Conservation (phyloP, 2,797 vertebrate species). For the Crenuchus spilurus region DNA sequence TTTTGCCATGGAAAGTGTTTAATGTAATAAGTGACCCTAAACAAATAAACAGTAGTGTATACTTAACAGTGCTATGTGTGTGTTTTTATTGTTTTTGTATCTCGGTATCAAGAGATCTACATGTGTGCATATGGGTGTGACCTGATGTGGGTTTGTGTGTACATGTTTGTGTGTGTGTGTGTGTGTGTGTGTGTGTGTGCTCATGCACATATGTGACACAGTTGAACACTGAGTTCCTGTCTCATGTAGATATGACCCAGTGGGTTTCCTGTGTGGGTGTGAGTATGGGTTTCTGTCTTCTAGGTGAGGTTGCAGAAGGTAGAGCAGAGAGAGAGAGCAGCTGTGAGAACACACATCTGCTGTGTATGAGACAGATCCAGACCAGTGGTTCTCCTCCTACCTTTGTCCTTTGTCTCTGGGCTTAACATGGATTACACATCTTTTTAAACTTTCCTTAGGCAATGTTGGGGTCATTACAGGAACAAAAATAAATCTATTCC, state of each 20-base stretch:
- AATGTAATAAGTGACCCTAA: too few species aligned
- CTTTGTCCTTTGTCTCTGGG: not conserved
- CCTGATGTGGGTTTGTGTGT: not conserved
- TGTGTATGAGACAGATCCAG: conserved; percentile 4
- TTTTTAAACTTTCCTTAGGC: not conserved
- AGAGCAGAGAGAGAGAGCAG: conserved; percentile 38
- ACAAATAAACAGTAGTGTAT: too few species aligned
- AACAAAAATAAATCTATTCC: too few species aligned
- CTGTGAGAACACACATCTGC: conserved; percentile 27
- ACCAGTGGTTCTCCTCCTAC: not conserved
- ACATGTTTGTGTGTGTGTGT: not conserved
- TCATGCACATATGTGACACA: conserved; percentile 11
- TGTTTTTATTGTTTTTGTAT: not conserved
- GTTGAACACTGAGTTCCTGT: conserved; percentile 43
- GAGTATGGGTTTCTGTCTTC: conserved; percentile 6
- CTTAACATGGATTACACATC: not conserved
- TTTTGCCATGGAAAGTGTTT: too few species aligned
- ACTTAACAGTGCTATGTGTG: not conserved
- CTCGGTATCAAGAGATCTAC: not conserved
- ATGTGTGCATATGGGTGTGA: not conserved
- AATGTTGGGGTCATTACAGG: too few species aligned
- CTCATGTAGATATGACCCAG: not conserved
- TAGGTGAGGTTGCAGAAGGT: conserved; percentile 23
- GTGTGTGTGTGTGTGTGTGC: not conserved
- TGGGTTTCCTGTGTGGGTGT: conserved; percentile 7